Evolutionary conservation across 30 jellyfish, hydroid and myxozoan species (phyloP).

Genomic region (Clytia hemisphaerica): DNA sequence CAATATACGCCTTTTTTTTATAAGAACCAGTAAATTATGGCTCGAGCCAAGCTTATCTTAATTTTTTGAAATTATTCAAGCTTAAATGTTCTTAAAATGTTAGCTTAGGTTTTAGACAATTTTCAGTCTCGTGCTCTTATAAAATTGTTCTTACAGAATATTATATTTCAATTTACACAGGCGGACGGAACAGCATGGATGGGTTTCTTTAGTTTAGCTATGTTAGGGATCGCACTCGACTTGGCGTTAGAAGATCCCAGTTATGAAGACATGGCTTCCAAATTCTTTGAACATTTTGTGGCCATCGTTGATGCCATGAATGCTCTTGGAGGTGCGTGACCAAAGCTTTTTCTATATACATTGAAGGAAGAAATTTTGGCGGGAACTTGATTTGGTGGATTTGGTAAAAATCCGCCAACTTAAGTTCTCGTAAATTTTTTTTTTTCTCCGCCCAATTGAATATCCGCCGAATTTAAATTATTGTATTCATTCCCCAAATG

Average conservation of each 20-base stretch:
- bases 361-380: background rate
- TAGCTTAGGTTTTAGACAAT: too few relatives aligned
- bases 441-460: too few relatives aligned
- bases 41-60: too few relatives aligned
- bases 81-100: too few relatives aligned
- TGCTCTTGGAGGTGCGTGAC: slow-evolving; percentile 35
- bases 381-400: background rate
- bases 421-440: background rate
- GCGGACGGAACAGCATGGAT: slow-evolving; percentile 99
- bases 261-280: slow-evolving; percentile 94
- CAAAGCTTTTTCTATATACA: background rate
- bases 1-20: too few relatives aligned
- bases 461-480: too few relatives aligned
- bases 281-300: slow-evolving; percentile 84
- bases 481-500: too few relatives aligned
- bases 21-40: too few relatives aligned
- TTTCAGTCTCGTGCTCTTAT: too few relatives aligned
- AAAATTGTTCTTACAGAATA: too few relatives aligned
- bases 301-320: slow-evolving; percentile 85
- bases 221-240: slow-evolving; percentile 74
- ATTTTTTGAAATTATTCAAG: too few relatives aligned
- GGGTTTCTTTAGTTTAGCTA: slow-evolving; percentile 69
- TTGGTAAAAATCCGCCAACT: background rate
- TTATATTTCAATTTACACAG: too few relatives aligned
- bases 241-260: slow-evolving; percentile 67